Base-by-base conservation (phyloP, 2,113 vertebrate species). In the Panthera leo region DNA sequence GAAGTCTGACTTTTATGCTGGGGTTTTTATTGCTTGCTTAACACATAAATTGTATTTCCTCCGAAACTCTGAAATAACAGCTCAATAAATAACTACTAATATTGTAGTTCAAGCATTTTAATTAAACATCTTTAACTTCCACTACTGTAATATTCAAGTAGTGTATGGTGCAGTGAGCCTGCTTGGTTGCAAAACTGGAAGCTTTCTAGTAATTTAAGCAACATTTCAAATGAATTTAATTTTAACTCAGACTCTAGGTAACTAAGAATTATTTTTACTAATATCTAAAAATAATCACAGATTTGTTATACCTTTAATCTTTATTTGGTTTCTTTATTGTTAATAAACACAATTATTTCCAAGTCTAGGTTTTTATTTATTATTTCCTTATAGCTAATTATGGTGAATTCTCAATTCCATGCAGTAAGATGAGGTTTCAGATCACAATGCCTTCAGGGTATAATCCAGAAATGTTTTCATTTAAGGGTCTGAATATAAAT, bases 111-210 rank as follows among this genome's bases (percentile, higher is more conserved):
- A 80, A 85, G 51, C 45, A 83, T 95, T 97, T 97, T 97, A 94
- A 94, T 94, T 94, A 97, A 85, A 27, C 83, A 93, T 94, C 83
- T 94, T 97, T 86, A 83, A 68, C 91, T 97, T 96, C 91, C 12
- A 67, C 18, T 94, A 55, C 53, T 1, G 5, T 95, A 73, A 91
- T 91, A 92, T 67, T 89, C 53, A 93, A 73, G 63, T 89, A 91
- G 58, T 75, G 9, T 36, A 45, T 48, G 42, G 78, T 18, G 9
- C 42, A 94, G 5, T 19, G 21, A 91, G 21, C 13, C 51, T 55
- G 90, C 85, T 85, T 82, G 70, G 42, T 88, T 92, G 58, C 58
- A 82, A 82, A 96, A 61, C 36, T 91, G 67, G 65, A 94, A 93
- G 25, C 14, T 61, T 67, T 96, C 70, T 29, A 89, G 14, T 93